Base-by-base conservation (phyloP, 1,140 invertebrate genomes). In the Harpegnathos saltator region DNA sequence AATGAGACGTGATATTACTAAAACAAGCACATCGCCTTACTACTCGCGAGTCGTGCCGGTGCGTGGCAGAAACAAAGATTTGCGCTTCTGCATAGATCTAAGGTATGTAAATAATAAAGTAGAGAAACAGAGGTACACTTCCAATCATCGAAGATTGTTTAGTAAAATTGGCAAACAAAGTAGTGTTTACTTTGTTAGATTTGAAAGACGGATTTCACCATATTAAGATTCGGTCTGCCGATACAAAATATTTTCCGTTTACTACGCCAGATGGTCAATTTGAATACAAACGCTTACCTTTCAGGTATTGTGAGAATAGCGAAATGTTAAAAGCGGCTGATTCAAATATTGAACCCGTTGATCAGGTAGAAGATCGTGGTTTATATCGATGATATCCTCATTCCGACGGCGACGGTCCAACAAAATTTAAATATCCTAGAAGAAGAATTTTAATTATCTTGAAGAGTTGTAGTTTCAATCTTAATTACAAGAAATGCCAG, bases 61-160 rank as follows among this genome's bases (percentile, higher is more conserved):
- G 0, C 19, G 63, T 19, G 48, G n/a, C 7, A 44, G 17, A 44
- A 48, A 26, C 12, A n/a, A 38, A 1, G 11, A 22, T 0, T 12
- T 48, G 1, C 19, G 38, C 19, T 15, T 48, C 0, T 33, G 61
- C 26, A 17, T 63, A 9, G 33, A 63, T 33, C 12, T 63, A 33
- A 29, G 33, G 17, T 26, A 33, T 5, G 14, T 66, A 7, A 66
- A 66, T 22, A 22, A 17, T n/a, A 1, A 17, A 22, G 14, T 50
- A 0, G 0, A n/a, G 5, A 66, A 66, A 24, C 38, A 66, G 7
- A 66, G 48, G 12, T 66, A 50, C 22, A 17, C 38, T 66, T 24
- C 38, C 63, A 5, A 0, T 66, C 19, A 66, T 66, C 0, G 63
- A 66, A 22, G 63, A 66, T 50, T 66, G 48, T 48, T 22, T 66